Base-by-base conservation (phyloP, 2,888 invertebrate genomes). In the Pardosa pseudoannulata region DNA sequence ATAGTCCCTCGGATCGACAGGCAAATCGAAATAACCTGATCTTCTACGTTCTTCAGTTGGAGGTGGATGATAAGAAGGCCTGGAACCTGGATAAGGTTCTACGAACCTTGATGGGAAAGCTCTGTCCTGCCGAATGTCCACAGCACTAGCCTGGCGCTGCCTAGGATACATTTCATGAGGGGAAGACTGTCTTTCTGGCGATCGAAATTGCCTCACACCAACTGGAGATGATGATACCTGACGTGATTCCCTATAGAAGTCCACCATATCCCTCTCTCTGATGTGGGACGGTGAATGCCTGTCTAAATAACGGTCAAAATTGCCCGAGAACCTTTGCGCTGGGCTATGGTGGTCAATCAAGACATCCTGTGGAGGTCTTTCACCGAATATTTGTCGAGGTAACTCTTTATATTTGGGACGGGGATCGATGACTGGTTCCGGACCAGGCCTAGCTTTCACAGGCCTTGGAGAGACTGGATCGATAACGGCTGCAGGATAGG, bases 1-100 rank as follows among this genome's bases (percentile, higher is more conserved):
- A 50, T 88, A 88, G 79, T 88, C 88, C 28, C 88, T 81, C 28
- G 81, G 87, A 41, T 87, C 82, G n/a, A 82, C 87, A 7, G 87
- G 87, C n/a, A 82, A 72, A 50, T 87, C 87, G 39, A 88, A 88
- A 56, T 88, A 87, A 5, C 80, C 87, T 1, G 87, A 87, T 62
- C 81, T 87, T 56, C 88, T 87, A 13, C 88, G 73, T 32, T 88
- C 88, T 46, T 88, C 88, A 29, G 71, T 79, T 13, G 79, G 75
- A 29, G 81, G 82, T 28, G 87, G 82, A 56, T 81, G 82, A 32
- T 82, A 81, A n/a, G 82, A 62, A n/a, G 87, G 79, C 27, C 78
- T 72, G 23, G 74, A 46, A 46, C 67, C 75, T 6, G 80, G 83
- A 41, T 79, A 83, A 56, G 82, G 88, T 50, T 79, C 85, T 5